These are phyloP conservation scores for Vanessa tameamea DNA, from an alignment of 1,140 invertebrate genomes.

Conservation along the genomic window DNA sequence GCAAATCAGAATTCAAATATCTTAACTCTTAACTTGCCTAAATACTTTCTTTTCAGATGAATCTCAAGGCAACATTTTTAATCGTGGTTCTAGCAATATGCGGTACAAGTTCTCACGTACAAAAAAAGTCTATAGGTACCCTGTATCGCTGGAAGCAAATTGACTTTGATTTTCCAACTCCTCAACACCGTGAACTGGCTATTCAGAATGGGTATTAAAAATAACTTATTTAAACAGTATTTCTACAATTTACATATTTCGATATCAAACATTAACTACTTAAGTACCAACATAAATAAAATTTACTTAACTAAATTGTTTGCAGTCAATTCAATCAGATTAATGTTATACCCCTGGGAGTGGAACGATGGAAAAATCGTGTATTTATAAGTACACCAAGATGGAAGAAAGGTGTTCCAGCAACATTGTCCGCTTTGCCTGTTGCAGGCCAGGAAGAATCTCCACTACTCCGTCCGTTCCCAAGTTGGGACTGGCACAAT, in stretches of 20 bases:
- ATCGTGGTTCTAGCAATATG: background rate
- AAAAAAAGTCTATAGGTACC: conserved; percentile 51
- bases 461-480: conserved; percentile 86
- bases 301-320: conserved; percentile 29
- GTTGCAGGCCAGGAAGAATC: conserved; percentile 80
- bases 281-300: background rate
- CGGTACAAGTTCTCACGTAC: background rate
- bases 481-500: conserved; percentile 86
- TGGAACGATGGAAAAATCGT: conserved; percentile 85
- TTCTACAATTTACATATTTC: background rate
- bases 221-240: background rate
- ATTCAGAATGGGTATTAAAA: conserved; percentile 55
- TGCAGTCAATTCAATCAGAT: conserved; percentile 84
- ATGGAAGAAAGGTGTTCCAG: conserved; percentile 91
- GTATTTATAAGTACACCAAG: conserved; percentile 87
- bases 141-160: conserved; percentile 77
- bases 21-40: too few species aligned
- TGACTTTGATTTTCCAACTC: conserved; percentile 63
- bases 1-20: too few species aligned
- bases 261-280: too few species aligned
- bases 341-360: conserved; percentile 87
- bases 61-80: conserved; percentile 16
- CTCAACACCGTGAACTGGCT: conserved; percentile 49
- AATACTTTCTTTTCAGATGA: conserved; percentile 26
- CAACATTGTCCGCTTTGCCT: conserved; percentile 83